Evolutionary conservation across 2,113 vertebrate species (phyloP).

Genomic region (Nibea albiflora): DNA sequence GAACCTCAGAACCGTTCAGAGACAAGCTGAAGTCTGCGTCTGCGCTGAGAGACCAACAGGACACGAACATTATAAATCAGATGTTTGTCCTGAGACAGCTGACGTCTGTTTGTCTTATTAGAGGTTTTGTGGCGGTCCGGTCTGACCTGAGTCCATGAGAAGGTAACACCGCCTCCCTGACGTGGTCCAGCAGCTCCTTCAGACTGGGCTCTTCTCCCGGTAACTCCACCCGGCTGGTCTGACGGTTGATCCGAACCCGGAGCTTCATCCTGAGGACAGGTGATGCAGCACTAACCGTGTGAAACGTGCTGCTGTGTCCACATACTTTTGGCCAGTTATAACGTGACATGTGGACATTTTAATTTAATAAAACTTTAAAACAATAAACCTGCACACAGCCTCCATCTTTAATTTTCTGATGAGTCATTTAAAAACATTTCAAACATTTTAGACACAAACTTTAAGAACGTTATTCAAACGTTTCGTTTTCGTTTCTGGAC

Average conservation of each 20-base stretch:
- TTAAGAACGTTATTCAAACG: no score
- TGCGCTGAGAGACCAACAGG: conserved; percentile 78
- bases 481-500: no score
- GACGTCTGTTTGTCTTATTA: no score
- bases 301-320: neutral
- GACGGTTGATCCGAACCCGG: conserved; percentile 85
- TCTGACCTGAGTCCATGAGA: conserved; percentile 83
- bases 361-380: no score
- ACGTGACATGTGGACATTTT: no score
- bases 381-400: neutral
- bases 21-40: conserved; percentile 89
- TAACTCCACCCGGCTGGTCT: conserved; percentile 84
- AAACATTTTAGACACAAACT: no score
- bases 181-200: conserved; percentile 82
- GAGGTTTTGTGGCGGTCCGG: neutral
- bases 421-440: conserved; percentile 18
- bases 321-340: neutral
- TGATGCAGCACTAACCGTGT: no score
- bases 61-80: no score
- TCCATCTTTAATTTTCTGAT: neutral
- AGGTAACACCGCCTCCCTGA: conserved; percentile 80
- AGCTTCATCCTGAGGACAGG: conserved; percentile 86
- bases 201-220: conserved; percentile 83
- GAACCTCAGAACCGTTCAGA: conserved; percentile 90
- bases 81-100: no score